phyloP scores from a whole-genome alignment of 2,797 vertebrate genomes.

The Poecilia picta region DNA sequence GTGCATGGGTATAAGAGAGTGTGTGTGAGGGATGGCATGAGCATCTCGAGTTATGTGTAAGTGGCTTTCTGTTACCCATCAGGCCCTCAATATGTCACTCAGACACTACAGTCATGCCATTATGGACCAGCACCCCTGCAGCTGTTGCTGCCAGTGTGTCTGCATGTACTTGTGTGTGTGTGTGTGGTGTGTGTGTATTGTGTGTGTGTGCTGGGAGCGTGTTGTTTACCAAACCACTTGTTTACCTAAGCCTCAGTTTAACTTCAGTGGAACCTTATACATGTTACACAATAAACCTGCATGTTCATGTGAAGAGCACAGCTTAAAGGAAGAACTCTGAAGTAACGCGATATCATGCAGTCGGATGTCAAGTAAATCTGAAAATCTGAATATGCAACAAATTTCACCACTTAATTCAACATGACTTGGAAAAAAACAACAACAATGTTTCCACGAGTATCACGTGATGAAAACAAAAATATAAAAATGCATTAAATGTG shows the following conservation, averaged over 20 bases:
- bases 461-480: background rate
- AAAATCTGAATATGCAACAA: background rate
- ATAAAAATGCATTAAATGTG: background rate
- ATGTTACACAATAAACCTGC: constrained; percentile 39
- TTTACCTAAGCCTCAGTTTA: constrained; percentile 64
- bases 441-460: background rate
- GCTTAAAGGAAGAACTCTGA: constrained; percentile 18
- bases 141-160: constrained; percentile 69
- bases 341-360: background rate
- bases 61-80: constrained; percentile 65
- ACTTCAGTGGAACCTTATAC: constrained; percentile 34
- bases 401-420: background rate
- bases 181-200: background rate
- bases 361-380: background rate
- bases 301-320: constrained; percentile 11
- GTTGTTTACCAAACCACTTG: constrained; percentile 59
- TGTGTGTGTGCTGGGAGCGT: background rate
- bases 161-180: constrained; percentile 14
- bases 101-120: constrained; percentile 72
- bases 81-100: constrained; percentile 70
- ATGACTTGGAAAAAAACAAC: background rate
- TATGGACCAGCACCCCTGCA: constrained; percentile 56
- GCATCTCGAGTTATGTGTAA: constrained; percentile 47
- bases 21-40: constrained; percentile 21
- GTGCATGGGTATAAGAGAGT: background rate